Conservation (phyloP, 2,113 vertebrate species). For the Oophaga pumilio region DNA sequence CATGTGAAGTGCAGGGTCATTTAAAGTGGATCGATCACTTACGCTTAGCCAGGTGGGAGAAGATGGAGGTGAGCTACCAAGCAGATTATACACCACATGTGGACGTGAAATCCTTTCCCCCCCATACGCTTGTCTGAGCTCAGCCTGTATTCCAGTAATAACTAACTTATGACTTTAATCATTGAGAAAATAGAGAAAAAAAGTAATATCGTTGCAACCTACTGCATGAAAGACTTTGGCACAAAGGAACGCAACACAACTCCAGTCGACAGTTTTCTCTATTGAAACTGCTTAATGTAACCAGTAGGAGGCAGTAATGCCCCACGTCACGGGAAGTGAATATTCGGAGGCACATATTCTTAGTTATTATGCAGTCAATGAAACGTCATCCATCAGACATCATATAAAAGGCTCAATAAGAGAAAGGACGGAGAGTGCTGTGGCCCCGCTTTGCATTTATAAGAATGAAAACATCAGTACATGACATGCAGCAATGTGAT, state of each 20-base stretch:
- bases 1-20: too few species aligned
- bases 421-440: constrained; percentile 22
- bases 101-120: too few species aligned
- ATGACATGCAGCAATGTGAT: not conserved
- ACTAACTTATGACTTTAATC: too few species aligned
- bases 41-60: too few species aligned
- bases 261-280: not conserved
- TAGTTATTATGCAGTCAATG: constrained; percentile 9
- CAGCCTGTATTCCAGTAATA: too few species aligned
- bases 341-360: not conserved
- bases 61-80: too few species aligned
- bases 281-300: not conserved
- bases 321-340: not conserved
- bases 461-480: constrained; percentile 13
- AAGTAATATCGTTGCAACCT: not conserved
- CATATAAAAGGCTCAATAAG: constrained; percentile 36
- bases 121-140: too few species aligned
- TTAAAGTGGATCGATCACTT: too few species aligned
- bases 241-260: too few species aligned
- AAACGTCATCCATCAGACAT: constrained; percentile 28
- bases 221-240: too few species aligned
- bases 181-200: not conserved
- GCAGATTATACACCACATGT: too few species aligned
- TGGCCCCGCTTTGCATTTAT: not conserved
- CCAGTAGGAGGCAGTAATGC: constrained; percentile 39